Evolutionary conservation across 2,113 vertebrate genomes (phyloP).

Genomic region (Oncorhynchus kisutch): DNA sequence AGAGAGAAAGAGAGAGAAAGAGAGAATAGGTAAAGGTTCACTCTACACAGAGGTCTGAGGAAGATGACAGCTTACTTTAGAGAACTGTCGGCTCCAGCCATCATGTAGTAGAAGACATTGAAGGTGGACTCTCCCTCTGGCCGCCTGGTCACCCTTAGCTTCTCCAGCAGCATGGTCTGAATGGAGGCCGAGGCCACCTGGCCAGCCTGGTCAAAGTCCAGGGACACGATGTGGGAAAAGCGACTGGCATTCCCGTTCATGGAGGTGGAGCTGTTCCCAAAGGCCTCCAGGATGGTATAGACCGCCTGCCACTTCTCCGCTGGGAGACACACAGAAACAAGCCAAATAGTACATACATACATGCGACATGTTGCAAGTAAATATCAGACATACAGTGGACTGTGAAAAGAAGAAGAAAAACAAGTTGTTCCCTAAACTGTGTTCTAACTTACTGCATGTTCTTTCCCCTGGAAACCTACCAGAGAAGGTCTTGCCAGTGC

Average conservation of each 20-base stretch:
- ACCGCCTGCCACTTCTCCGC: constrained; percentile 97
- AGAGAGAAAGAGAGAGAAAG: too few species aligned
- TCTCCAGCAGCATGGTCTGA: constrained; percentile 97
- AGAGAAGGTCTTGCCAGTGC: constrained; percentile 86
- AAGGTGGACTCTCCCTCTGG: constrained; percentile 86
- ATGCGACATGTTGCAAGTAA: neutral
- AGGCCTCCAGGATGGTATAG: constrained; percentile 90
- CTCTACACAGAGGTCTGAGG: neutral
- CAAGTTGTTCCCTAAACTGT: too few species aligned
- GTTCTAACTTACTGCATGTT: too few species aligned
- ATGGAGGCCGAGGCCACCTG: constrained; percentile 92
- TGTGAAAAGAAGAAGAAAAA: too few species aligned
- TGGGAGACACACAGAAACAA: constrained; percentile 47
- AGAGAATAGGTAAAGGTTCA: neutral
- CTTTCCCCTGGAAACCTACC: constrained; percentile 65
- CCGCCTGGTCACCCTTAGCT: constrained; percentile 82
- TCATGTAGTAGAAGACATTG: constrained; percentile 94
- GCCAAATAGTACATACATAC: neutral
- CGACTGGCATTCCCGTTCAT: constrained; percentile 90
- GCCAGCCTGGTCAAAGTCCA: constrained; percentile 96
- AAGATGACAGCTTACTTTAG: constrained; percentile 75
- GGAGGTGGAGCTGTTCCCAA: constrained; percentile 87
- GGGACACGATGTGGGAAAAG: constrained; percentile 92
- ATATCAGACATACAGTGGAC: neutral
- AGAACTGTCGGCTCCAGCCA: constrained; percentile 86